These are phyloP conservation scores for Pseudorhombus dupliciocellatus DNA, from an alignment of 2,113 vertebrate genomes.

Conservation along the genomic window DNA sequence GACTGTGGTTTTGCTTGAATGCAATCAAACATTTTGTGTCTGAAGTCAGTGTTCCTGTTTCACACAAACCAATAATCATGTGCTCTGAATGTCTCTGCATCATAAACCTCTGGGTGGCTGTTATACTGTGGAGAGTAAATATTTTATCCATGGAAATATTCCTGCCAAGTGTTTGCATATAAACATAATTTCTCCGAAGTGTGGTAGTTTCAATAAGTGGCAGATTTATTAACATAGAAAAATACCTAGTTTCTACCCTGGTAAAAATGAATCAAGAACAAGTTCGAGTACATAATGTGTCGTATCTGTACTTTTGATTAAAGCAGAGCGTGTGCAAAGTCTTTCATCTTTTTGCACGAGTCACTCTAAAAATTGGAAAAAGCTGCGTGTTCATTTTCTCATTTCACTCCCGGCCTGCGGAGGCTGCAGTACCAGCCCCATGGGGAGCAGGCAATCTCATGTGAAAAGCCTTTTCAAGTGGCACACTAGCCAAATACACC, in stretches of 20 bases:
- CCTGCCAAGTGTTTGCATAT: too few relatives aligned
- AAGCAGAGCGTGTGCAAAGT: not conserved
- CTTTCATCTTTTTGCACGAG: not conserved
- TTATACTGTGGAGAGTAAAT: too few relatives aligned
- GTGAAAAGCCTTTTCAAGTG: conserved; percentile 55
- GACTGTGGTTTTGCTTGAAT: not conserved
- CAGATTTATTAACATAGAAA: not conserved
- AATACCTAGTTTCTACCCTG: not conserved
- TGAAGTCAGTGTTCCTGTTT: too few relatives aligned
- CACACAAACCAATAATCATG: too few relatives aligned
- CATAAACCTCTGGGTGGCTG: too few relatives aligned
- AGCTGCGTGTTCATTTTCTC: conserved; percentile 15
- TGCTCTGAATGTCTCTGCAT: too few relatives aligned
- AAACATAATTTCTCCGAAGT: too few relatives aligned
- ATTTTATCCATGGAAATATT: too few relatives aligned
- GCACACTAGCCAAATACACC: conserved; percentile 37
- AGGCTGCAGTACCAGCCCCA: conserved; percentile 17
- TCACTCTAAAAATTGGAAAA: conserved; percentile 3
- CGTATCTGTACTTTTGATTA: not conserved
- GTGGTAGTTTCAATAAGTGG: not conserved
- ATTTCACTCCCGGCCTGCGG: conserved; percentile 25
- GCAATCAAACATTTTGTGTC: too few relatives aligned
- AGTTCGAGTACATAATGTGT: not conserved
- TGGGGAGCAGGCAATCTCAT: conserved; percentile 41
- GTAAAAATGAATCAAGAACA: not conserved